Conservation (phyloP, 2,797 vertebrate genomes). For the Bryconaethiops microstoma region DNA sequence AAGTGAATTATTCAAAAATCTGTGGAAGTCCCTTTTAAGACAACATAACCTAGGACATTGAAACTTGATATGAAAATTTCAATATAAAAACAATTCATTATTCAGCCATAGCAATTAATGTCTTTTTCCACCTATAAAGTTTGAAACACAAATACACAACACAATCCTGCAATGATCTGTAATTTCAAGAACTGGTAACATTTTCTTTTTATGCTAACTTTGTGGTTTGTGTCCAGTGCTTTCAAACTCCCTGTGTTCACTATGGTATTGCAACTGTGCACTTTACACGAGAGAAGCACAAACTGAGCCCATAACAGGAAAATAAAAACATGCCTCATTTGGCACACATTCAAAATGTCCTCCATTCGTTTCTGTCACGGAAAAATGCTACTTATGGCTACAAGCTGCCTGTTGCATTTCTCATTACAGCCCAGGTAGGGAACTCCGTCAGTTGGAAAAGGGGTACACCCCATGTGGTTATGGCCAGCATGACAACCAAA, state of each 20-base stretch:
- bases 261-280: not conserved
- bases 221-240: slow-evolving; percentile 8
- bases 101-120: too few relatives aligned
- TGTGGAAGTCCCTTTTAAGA: too few relatives aligned
- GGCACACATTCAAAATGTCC: slow-evolving; percentile 25
- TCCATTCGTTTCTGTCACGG: not conserved
- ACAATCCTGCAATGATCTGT: not conserved
- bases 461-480: slow-evolving; percentile 93
- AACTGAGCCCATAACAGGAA: not conserved
- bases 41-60: too few relatives aligned
- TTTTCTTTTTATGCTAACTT: not conserved
- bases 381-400: slow-evolving; percentile 59
- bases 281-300: not conserved
- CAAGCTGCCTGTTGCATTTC: slow-evolving; percentile 81
- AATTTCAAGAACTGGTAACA: not conserved
- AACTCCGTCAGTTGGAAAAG: slow-evolving; percentile 91
- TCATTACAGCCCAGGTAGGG: slow-evolving; percentile 85
- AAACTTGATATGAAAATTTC: too few relatives aligned
- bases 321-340: slow-evolving; percentile 1
- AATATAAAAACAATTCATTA: too few relatives aligned
- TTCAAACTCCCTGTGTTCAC: slow-evolving; percentile 12
- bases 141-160: not conserved
- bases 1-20: too few relatives aligned
- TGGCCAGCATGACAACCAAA: slow-evolving; percentile 92
- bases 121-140: not conserved